Conservation (phyloP, 2,797 vertebrate genomes). For the Tiaroga cobitis region DNA sequence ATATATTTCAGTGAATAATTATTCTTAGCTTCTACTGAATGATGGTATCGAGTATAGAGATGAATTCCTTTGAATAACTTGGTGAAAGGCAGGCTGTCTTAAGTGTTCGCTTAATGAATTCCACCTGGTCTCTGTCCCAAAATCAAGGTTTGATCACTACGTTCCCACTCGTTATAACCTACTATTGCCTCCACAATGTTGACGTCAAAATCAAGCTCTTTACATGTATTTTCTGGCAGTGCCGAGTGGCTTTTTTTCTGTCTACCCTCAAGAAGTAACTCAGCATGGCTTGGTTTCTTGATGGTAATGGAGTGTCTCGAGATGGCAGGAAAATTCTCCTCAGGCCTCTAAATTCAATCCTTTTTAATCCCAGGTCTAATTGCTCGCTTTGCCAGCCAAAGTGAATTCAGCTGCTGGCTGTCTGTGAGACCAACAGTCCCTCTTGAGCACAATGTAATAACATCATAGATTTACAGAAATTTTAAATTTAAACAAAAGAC, state of each 20-base stretch:
- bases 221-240: slow-evolving; percentile 40
- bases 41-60: slow-evolving; percentile 75
- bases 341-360: slow-evolving; percentile 79
- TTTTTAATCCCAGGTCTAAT: slow-evolving; percentile 81
- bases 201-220: slow-evolving; percentile 73
- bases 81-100: slow-evolving; percentile 74
- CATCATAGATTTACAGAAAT: slow-evolving; percentile 60
- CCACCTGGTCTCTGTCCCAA: slow-evolving; percentile 78
- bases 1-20: slow-evolving; percentile 85
- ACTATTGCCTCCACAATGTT: slow-evolving; percentile 69
- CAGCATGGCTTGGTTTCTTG: slow-evolving; percentile 66
- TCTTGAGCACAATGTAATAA: slow-evolving; percentile 54
- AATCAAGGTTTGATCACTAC: slow-evolving; percentile 52
- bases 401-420: slow-evolving; percentile 73
- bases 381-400: slow-evolving; percentile 74
- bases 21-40: slow-evolving; percentile 82
- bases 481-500: slow-evolving; percentile 62
- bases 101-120: slow-evolving; percentile 81
- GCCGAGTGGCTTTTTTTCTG: slow-evolving; percentile 40
- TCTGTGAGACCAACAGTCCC: slow-evolving; percentile 65
- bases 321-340: slow-evolving; percentile 77
- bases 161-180: slow-evolving; percentile 41
- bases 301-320: slow-evolving; percentile 78
- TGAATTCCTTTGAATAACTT: slow-evolving; percentile 74
- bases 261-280: slow-evolving; percentile 66